A percentile compares a stretch with the other conserved stretches of the same genome.
Evolutionary conservation across 35 echinoderm and acorn worm species (phyloP).

Genomic region (Hemicentrotus pulcherrimus): DNA sequence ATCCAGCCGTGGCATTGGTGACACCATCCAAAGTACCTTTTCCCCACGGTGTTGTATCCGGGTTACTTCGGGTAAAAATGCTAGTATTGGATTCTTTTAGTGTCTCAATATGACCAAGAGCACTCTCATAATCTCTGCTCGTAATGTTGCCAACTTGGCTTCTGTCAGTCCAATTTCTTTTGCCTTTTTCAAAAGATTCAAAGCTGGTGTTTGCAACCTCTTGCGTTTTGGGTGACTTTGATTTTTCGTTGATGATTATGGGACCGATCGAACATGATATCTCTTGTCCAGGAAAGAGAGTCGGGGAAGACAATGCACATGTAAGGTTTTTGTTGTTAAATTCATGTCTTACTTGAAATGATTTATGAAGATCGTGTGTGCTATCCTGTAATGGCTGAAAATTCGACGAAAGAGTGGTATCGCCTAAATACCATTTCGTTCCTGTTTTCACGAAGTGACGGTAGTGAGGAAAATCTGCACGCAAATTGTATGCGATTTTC

Average conservation of each 20-base stretch:
- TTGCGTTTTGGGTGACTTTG: not conserved
- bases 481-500: too few species aligned
- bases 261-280: not conserved
- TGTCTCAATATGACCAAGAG: not conserved
- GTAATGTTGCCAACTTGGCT: not conserved
- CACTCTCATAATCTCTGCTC: not conserved
- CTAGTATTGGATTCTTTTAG: too few species aligned
- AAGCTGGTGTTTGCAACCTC: not conserved
- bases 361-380: not conserved
- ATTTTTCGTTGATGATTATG: not conserved
- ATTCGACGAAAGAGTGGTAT: not conserved
- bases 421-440: not conserved
- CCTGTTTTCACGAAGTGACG: too few species aligned
- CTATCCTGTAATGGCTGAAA: not conserved
- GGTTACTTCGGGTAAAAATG: too few species aligned
- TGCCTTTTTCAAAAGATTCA: not conserved
- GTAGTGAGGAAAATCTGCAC: too few species aligned
- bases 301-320: not conserved
- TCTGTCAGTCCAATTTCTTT: not conserved
- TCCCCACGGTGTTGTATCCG: too few species aligned
- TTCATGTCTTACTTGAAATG: not conserved
- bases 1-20: not conserved
- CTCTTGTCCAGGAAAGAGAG: not conserved
- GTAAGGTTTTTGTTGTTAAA: not conserved
- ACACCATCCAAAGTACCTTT: not conserved